Percentiles rank a stretch among this genome's conserved stretches.
Conservation (phyloP, 2,888 invertebrate genomes). For the Escarpia spicata region DNA sequence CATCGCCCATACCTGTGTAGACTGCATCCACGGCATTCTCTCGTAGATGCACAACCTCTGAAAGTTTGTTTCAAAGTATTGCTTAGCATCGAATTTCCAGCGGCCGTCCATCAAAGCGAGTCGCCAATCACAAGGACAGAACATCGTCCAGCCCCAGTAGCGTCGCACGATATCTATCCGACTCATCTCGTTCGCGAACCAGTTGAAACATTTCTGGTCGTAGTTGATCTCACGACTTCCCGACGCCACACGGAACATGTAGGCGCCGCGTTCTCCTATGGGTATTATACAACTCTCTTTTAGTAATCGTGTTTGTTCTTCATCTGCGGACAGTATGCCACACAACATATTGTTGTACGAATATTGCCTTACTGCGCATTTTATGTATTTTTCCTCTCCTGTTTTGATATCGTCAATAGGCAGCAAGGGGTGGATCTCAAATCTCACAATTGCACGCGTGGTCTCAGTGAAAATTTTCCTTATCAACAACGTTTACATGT, state of each 20-base stretch:
- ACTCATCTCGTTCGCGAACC: constrained; percentile 21
- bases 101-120: not conserved
- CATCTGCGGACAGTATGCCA: no score
- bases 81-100: not conserved
- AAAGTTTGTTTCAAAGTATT: not conserved
- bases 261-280: not conserved
- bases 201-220: constrained; percentile 18
- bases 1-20: not conserved
- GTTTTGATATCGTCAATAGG: no score
- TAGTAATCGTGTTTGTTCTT: no score
- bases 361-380: no score
- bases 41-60: not conserved
- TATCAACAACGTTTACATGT: no score
- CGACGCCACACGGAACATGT: constrained; percentile 14
- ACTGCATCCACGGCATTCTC: not conserved
- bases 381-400: no score
- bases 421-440: no score
- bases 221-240: not conserved
- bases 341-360: no score
- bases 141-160: not conserved
- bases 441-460: no score
- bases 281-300: no score
- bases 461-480: no score
- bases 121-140: not conserved
- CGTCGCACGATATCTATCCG: not conserved